Conservation (phyloP, 2,113 vertebrate genomes). For the Psophia crepitans region DNA sequence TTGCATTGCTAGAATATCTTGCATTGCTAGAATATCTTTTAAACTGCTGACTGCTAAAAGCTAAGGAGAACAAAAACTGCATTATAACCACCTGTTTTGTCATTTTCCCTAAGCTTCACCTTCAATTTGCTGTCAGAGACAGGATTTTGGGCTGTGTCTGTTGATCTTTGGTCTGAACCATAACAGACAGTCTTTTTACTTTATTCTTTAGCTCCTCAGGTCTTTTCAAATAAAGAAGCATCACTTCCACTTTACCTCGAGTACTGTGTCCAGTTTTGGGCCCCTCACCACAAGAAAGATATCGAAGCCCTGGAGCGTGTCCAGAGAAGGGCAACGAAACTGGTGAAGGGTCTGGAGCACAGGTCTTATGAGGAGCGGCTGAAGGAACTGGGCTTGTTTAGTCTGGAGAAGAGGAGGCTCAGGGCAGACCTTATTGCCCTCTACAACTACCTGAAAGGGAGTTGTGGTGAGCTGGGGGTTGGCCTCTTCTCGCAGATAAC, state of each 20-base stretch:
- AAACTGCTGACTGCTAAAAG: neutral
- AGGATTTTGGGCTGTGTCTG: neutral
- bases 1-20: neutral
- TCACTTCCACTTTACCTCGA: neutral
- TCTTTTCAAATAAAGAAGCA: neutral
- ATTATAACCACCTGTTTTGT: neutral
- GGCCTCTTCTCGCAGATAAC: too few species aligned
- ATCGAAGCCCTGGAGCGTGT: too few species aligned
- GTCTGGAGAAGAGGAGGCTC: too few species aligned
- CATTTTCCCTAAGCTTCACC: neutral
- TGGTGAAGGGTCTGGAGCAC: too few species aligned
- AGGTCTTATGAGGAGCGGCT: too few species aligned
- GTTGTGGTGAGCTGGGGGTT: too few species aligned
- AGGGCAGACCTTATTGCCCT: too few species aligned
- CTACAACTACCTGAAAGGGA: too few species aligned
- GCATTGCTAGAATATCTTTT: neutral
- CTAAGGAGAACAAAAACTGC: neutral
- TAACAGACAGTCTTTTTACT: neutral
- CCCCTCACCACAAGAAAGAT: too few species aligned
- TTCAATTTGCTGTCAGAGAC: neutral
- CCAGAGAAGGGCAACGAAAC: too few species aligned
- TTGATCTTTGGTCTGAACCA: neutral
- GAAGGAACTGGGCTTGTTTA: too few species aligned
- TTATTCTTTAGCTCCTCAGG: neutral
- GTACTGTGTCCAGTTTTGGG: too few species aligned